Evolutionary conservation across 2,888 invertebrate species (phyloP).

Genomic region (Cinara cedri): DNA sequence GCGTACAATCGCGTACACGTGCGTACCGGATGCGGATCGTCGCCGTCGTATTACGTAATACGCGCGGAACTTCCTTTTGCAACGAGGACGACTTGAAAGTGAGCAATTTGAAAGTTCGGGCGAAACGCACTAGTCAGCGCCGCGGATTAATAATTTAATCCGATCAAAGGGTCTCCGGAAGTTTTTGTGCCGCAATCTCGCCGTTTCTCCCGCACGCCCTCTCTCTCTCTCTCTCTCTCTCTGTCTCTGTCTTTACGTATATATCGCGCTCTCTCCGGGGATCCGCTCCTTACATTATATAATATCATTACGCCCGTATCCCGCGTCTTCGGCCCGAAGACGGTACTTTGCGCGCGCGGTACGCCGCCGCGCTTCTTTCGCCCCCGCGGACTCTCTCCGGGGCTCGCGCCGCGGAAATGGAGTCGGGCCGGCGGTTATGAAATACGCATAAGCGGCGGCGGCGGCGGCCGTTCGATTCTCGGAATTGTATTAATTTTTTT

Average conservation of each 20-base stretch:
- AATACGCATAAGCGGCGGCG: too few species aligned
- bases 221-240: neutral
- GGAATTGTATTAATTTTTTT: constrained; percentile 55
- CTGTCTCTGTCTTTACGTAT: neutral
- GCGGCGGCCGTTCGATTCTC: constrained; percentile 24
- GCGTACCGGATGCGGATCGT: too few species aligned
- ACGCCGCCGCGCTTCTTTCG: too few species aligned
- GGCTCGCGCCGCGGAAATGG: too few species aligned
- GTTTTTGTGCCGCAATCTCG: constrained; percentile 24
- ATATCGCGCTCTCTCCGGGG: constrained; percentile 27
- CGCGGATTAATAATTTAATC: constrained; percentile 55
- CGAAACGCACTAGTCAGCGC: constrained; percentile 54
- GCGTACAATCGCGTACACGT: too few species aligned
- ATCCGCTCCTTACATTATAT: constrained; percentile 36
- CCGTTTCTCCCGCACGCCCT: too few species aligned
- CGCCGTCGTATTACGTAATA: constrained; percentile 16
- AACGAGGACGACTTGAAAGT: constrained; percentile 56
- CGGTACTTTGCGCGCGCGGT: too few species aligned
- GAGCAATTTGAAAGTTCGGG: constrained; percentile 52
- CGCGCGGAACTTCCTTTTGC: constrained; percentile 39
- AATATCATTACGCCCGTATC: too few species aligned
- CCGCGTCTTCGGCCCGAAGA: too few species aligned
- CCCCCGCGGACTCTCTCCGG: too few species aligned
- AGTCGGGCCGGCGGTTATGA: too few species aligned
- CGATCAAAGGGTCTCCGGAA: constrained; percentile 52